Conservation (phyloP, 2,113 vertebrate species). For the Microtus oregoni region DNA sequence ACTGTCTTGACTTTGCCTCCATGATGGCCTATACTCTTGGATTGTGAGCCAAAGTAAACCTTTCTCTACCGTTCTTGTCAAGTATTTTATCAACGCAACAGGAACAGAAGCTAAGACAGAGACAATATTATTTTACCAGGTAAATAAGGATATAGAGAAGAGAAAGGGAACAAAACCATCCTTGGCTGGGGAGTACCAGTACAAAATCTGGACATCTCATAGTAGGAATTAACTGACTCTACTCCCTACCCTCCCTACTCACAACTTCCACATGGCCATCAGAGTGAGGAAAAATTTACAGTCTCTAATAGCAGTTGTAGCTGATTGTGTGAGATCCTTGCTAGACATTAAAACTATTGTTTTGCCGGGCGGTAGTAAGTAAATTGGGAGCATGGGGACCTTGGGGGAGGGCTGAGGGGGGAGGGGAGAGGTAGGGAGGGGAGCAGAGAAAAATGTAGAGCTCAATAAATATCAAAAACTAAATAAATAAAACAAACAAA, state of each 20-base stretch:
- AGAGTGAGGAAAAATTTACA: background rate
- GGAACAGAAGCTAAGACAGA: background rate
- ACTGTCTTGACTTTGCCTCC: background rate
- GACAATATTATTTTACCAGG: background rate
- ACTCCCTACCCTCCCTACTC: background rate
- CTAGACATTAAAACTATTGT: background rate
- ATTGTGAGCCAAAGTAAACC: background rate
- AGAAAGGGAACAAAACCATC: background rate
- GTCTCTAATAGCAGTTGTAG: background rate
- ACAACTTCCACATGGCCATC: background rate
- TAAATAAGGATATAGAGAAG: no score
- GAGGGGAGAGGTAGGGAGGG: no score
- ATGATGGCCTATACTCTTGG: no score
- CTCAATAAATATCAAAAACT: no score
- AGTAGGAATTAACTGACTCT: background rate
- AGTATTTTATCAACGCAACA: background rate
- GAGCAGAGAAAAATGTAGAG: no score
- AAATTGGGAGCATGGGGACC: no score
- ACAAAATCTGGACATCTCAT: background rate
- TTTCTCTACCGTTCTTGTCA: background rate
- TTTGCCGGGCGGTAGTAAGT: no score
- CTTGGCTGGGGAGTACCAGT: background rate
- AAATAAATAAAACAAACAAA: no score
- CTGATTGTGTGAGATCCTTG: background rate
- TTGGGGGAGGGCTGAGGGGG: no score